Percentiles rank a stretch among this genome's conserved stretches.
Conservation (phyloP, 2,797 vertebrate species). For the Spinus olivaceus region DNA sequence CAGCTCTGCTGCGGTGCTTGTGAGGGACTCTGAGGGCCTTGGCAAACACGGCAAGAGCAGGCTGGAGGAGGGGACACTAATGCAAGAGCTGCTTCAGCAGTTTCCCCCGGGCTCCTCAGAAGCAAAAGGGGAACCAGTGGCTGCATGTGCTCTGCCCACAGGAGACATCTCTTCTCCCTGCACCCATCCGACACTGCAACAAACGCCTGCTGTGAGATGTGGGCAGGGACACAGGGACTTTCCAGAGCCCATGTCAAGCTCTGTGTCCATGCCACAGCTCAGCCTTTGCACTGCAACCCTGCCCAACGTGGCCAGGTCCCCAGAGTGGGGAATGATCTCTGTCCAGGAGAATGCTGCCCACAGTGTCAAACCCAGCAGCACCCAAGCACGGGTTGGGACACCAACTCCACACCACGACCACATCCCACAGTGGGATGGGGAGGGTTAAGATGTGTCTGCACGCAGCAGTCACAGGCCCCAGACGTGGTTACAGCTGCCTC, state of each 20-base stretch:
- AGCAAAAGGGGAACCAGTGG: constrained; percentile 24
- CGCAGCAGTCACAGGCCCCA: not conserved
- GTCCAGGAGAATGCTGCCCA: not conserved
- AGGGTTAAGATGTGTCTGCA: not conserved
- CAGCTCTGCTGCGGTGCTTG: fast-evolving
- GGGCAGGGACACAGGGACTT: not conserved
- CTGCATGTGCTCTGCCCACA: not conserved
- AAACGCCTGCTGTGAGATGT: not conserved
- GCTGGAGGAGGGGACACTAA: not conserved
- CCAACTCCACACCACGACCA: not conserved
- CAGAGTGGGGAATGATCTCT: fast-evolving
- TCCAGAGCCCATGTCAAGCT: not conserved
- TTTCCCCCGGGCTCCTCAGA: not conserved
- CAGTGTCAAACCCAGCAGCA: not conserved
- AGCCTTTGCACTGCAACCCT: not conserved
- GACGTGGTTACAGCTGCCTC: not conserved
- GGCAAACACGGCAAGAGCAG: not conserved
- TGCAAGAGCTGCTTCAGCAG: not conserved
- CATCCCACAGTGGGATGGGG: not conserved
- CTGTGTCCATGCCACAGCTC: not conserved
- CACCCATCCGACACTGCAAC: not conserved
- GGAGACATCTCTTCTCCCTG: not conserved
- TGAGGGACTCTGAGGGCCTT: not conserved
- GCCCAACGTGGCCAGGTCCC: too few species aligned
- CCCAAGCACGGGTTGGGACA: not conserved